Conservation (phyloP, 2,888 invertebrate species). For the Drosophila sordidula region DNA sequence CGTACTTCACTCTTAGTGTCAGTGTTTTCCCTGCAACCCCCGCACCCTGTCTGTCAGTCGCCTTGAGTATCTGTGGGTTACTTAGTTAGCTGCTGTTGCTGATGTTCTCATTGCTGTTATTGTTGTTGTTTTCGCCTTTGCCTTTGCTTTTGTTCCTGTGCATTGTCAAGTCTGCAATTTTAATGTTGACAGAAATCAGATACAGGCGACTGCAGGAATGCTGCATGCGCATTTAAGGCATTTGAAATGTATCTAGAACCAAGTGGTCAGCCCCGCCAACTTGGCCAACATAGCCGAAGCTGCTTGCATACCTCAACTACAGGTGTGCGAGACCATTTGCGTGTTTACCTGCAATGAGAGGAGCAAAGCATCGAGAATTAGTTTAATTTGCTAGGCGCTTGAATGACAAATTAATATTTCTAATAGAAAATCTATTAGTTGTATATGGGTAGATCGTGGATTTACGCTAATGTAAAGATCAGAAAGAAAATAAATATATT, state of each 20-base stretch:
- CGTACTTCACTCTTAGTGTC: slow-evolving; percentile 18
- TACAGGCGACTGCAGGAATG: slow-evolving; percentile 72
- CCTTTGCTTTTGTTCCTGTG: slow-evolving; percentile 39
- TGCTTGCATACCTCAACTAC: slow-evolving; percentile 22
- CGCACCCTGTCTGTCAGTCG: slow-evolving; percentile 52
- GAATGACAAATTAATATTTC: slow-evolving; percentile 34
- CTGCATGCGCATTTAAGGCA: slow-evolving; percentile 80
- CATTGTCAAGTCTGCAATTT: slow-evolving; percentile 80
- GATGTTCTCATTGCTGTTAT: slow-evolving; percentile 1
- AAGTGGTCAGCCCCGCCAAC: slow-evolving; percentile 39
- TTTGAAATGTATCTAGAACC: slow-evolving; percentile 69
- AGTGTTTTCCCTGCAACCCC: not conserved
- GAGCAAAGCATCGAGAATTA: slow-evolving; percentile 51
- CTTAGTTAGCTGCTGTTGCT: slow-evolving; percentile 64
- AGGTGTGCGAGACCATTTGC: slow-evolving; percentile 58
- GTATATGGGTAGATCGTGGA: not conserved
- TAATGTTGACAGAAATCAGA: slow-evolving; percentile 82
- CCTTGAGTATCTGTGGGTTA: slow-evolving; percentile 72
- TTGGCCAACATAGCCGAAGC: slow-evolving; percentile 10
- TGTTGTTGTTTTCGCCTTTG: slow-evolving; percentile 10
- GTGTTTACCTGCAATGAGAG: slow-evolving; percentile 74
- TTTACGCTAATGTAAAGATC: too few species aligned
- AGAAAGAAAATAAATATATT: too few species aligned
- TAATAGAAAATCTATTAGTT: not conserved
- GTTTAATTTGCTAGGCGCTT: slow-evolving; percentile 55